phyloP scores from a whole-genome alignment of 2,113 vertebrate genomes.

The Oreochromis niloticus region DNA sequence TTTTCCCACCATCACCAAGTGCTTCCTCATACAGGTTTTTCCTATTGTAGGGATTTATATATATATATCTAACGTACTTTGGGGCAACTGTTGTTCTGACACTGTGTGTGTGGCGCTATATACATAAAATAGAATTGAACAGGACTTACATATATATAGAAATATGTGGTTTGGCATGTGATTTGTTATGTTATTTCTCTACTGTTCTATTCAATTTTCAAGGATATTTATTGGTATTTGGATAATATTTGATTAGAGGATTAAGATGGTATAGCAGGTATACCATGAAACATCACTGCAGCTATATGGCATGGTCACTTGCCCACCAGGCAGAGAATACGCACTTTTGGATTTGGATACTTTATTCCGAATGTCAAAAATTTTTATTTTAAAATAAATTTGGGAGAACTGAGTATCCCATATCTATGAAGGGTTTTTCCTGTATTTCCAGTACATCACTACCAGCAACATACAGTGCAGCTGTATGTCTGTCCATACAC shows the following conservation, averaged over 20 bases:
- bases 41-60: neutral
- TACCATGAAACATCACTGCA: neutral
- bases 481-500: neutral
- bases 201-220: too few relatives aligned
- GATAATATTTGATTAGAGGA: too few relatives aligned
- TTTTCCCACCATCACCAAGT: neutral
- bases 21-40: neutral
- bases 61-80: neutral
- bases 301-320: neutral
- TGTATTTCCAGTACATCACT: neutral
- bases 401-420: neutral
- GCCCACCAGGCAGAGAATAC: too few relatives aligned
- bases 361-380: neutral
- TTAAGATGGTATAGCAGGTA: neutral
- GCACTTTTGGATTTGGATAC: neutral
- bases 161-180: too few relatives aligned
- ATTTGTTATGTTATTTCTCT: too few relatives aligned
- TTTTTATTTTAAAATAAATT: neutral
- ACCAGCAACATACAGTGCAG: neutral
- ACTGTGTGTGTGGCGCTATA: neutral
- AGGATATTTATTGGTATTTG: too few relatives aligned
- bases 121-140: neutral
- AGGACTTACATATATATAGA: neutral
- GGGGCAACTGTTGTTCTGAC: neutral
- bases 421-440: neutral